These are phyloP conservation scores for Poecilobothrus nobilitatus DNA, from an alignment of 2,888 invertebrate species.

Conservation along the genomic window DNA sequence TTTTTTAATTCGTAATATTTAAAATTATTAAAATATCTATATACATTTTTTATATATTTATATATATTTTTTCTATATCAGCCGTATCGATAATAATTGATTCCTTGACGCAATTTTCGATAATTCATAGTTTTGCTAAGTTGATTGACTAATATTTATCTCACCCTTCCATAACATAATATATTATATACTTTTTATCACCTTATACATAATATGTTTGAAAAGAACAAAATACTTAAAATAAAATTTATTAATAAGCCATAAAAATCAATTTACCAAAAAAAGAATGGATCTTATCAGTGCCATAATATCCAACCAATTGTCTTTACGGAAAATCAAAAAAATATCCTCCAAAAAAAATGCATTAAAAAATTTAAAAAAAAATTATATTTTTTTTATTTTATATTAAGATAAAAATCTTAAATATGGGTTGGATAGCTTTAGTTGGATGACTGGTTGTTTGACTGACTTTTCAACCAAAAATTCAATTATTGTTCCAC, in stretches of 20 bases:
- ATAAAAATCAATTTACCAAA: neutral
- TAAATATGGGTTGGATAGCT: neutral
- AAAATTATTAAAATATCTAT: no score
- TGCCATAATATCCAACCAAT: neutral
- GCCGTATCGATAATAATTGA: no score
- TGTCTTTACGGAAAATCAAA: neutral
- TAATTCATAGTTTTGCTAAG: no score
- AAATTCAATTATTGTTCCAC: constrained; percentile 1
- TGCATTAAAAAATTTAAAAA: no score
- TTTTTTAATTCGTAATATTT: no score
- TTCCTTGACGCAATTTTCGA: no score
- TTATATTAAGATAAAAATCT: neutral
- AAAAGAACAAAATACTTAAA: neutral
- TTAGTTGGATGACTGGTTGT: neutral
- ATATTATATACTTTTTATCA: no score
- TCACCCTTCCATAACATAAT: no score
- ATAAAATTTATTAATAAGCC: neutral
- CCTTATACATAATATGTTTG: no score
- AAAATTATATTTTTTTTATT: neutral
- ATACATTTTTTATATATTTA: no score
- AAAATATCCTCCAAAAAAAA: neutral
- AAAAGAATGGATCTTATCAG: neutral
- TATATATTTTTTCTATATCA: no score
- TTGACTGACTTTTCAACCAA: neutral
- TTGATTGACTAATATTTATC: no score